Conservation (phyloP, 2,797 vertebrate species). For the Mycteria americana region DNA sequence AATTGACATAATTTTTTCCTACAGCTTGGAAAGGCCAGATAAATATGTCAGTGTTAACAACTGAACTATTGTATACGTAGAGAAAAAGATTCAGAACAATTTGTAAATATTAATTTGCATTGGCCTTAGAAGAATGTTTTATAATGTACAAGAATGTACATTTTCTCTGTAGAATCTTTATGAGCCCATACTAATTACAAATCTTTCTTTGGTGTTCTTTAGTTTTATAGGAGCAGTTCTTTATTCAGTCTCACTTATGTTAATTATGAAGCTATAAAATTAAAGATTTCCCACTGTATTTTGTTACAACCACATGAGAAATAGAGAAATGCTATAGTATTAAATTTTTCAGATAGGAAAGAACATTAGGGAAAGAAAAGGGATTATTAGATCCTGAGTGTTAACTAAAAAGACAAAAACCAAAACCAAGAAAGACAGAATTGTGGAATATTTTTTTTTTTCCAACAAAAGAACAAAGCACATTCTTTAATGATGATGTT, state of each 20-base stretch:
- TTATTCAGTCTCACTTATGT: slow-evolving; percentile 3
- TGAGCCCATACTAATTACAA: background rate
- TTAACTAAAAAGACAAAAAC: background rate
- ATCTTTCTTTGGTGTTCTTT: background rate
- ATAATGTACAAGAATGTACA: background rate
- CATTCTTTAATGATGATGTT: background rate
- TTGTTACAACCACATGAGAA: slow-evolving; percentile 2
- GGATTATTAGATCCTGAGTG: background rate
- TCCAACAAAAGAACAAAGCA: background rate
- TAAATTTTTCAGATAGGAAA: background rate
- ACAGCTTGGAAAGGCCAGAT: slow-evolving; percentile 76
- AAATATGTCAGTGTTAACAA: slow-evolving; percentile 85
- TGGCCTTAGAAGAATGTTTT: slow-evolving; percentile 32
- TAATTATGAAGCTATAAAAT: slow-evolving; percentile 1
- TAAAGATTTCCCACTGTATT: slow-evolving; percentile 7
- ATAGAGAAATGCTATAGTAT: background rate
- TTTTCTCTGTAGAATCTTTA: slow-evolving; percentile 5
- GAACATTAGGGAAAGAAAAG: background rate
- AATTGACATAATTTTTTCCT: slow-evolving; percentile 84
- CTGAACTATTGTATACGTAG: slow-evolving; percentile 75
- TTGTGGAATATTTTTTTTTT: background rate
- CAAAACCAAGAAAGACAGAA: background rate
- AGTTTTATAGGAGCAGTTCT: background rate
- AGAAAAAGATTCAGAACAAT: slow-evolving; percentile 55
- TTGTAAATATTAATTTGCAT: slow-evolving; percentile 73